Evolutionary conservation across 2,888 invertebrate genomes (phyloP).

Genomic region (Melinopterus prodromus): DNA sequence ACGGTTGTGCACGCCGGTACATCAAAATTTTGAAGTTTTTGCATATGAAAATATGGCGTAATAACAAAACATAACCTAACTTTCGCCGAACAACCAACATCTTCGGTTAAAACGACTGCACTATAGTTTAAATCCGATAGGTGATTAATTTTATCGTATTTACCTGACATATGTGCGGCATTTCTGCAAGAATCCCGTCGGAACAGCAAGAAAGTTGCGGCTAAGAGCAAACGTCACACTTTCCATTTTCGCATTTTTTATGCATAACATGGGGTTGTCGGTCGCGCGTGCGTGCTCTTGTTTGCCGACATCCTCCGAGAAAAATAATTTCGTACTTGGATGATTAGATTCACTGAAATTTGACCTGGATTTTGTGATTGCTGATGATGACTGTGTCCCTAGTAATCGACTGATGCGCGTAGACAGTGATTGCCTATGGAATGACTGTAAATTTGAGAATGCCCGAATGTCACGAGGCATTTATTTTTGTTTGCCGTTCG

Average conservation of each 20-base stretch:
- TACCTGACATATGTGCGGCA: slow-evolving; percentile 51
- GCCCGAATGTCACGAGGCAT: background rate
- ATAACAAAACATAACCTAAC: slow-evolving; percentile 32
- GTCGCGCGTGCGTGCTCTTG: slow-evolving; percentile 30
- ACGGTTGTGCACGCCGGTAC: background rate
- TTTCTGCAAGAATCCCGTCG: slow-evolving; percentile 45
- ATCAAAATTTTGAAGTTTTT: background rate
- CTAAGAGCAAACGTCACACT: slow-evolving; percentile 47
- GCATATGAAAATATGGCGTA: slow-evolving; percentile 7
- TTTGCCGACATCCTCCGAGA: background rate
- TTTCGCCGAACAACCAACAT: background rate
- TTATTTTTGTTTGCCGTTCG: background rate
- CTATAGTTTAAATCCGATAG: background rate
- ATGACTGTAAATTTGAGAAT: background rate
- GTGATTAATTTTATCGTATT: background rate
- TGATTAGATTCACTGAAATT: background rate
- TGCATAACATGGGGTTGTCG: slow-evolving; percentile 36
- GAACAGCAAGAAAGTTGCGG: slow-evolving; percentile 45
- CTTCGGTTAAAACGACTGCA: background rate
- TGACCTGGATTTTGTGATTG: background rate
- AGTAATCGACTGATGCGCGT: background rate
- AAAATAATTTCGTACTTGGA: background rate
- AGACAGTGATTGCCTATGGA: background rate
- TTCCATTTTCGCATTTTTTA: slow-evolving; percentile 54
- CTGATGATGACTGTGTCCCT: background rate